Evolutionary conservation across 2,113 vertebrate genomes (phyloP).

Genomic region (Dermatemys mawii): DNA sequence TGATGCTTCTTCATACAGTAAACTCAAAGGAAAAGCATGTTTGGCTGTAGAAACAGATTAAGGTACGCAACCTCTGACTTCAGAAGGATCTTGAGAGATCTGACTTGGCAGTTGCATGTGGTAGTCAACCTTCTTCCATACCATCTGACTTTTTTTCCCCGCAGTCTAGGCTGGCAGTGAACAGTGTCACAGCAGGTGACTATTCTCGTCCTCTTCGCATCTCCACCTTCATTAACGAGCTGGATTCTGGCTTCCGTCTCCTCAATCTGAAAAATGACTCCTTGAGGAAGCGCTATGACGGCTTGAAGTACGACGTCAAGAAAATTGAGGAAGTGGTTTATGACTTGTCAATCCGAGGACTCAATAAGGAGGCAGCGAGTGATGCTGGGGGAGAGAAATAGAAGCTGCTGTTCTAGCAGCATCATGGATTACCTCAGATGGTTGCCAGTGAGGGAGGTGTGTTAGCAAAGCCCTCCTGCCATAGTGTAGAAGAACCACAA

Average conservation of each 20-base stretch:
- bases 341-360: conserved; percentile 94
- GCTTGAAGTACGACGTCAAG: conserved; percentile 98
- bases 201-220: conserved; percentile 94
- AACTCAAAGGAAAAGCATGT: neutral
- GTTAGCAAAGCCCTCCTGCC: conserved; percentile 47
- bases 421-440: conserved; percentile 50
- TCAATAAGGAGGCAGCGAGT: conserved; percentile 85
- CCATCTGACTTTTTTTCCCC: neutral
- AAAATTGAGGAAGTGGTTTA: conserved; percentile 99
- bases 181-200: conserved; percentile 97
- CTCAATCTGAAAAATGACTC: conserved; percentile 99
- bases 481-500: conserved; percentile 72
- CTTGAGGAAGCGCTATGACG: conserved; percentile 95
- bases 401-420: neutral
- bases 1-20: neutral
- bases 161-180: conserved; percentile 93
- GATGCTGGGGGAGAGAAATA: conserved; percentile 80
- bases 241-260: conserved; percentile 97
- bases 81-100: neutral
- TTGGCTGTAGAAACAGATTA: neutral
- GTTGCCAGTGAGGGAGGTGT: conserved; percentile 65
- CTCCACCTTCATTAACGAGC: conserved; percentile 95
- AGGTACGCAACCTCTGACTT: neutral
- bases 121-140: fast-evolving
- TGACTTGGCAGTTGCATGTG: neutral